Evolutionary conservation across 2,888 invertebrate species (phyloP), one percentile per base, ranked within the genome.

Genomic region (Clusia tigrina): DNA sequence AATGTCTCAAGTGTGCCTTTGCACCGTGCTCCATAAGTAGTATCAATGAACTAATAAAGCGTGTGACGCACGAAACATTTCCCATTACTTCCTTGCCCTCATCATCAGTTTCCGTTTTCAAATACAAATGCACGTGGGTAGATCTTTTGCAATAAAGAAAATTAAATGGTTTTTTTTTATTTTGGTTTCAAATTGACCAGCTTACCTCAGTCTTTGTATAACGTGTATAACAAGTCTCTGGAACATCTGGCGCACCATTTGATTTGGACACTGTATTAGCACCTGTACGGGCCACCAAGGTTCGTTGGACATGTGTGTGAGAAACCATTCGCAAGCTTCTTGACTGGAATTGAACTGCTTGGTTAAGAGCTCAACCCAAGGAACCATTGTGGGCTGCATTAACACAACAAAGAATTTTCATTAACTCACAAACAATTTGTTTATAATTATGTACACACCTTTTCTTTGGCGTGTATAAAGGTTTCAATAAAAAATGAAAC

Each of bases 251-350:
- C 96, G 88, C 64, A 96, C 96, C 91, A 96, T 95, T 85, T 96
- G 96, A 86, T 95, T 96, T 32, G 96, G 96, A 84, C 97, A 97
- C 84, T 95, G 95, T 81, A 97, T 91, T 79, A 97, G 87, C 75
- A 95, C 94, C 86, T 94, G 94, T 78, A 96, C 92, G 2, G 96
- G 95, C 96, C 96, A 97, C 93, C 95, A 95, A 53, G 95, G 94
- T 79, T 95, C 93, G 65, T 91, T 89, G 0, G 95, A 93, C 95
- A 96, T 96, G 79, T 94, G 93, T 66, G 94, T 91, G 59, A 97
- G 85, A 81, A 96, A 95, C 93, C 96, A 95, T 81, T 95, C 90
- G 58, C 94, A 93, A 1, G 94, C 94, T 58, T 92, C 91, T 69
- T 92, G 91, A 53, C 95, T 95, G 48, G 93, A 90, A 83, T 95